phyloP scores from a whole-genome alignment of 2,888 invertebrate species.

The Epinotia bilunana region DNA sequence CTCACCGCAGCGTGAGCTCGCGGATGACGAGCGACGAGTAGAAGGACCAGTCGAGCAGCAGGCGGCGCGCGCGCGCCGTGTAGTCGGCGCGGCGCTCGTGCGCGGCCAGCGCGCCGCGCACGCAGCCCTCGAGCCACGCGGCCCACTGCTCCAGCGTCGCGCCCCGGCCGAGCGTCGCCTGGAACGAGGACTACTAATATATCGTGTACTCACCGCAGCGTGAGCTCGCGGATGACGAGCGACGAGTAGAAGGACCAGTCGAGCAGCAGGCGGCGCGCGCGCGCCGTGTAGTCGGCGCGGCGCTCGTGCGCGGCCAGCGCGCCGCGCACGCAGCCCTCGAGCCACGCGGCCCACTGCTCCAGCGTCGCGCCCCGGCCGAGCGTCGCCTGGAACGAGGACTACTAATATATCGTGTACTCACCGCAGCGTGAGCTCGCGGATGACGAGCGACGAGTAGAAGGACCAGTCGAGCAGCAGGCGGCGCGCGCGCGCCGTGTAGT shows the following conservation, averaged over 20 bases:
- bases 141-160: no score
- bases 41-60: conserved; percentile 97
- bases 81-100: conserved; percentile 93
- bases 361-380: conserved; percentile 91
- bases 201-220: conserved; percentile 84
- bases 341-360: conserved; percentile 99
- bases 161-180: no score
- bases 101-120: neutral
- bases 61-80: conserved; percentile 94
- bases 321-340: conserved; percentile 94
- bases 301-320: conserved; percentile 90
- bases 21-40: conserved; percentile 98
- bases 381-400: conserved; percentile 88
- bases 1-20: conserved; percentile 93
- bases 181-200: no score
- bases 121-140: no score
- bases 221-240: conserved; percentile 97
- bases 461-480: conserved; percentile 98
- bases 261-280: conserved; percentile 94
- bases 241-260: conserved; percentile 99
- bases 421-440: conserved; percentile 95
- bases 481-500: conserved; percentile 93
- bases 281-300: conserved; percentile 92
- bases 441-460: conserved; percentile 97
- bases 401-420: no score